Conservation (phyloP, 2,888 invertebrate species). For the Helicoverpa assulta region DNA sequence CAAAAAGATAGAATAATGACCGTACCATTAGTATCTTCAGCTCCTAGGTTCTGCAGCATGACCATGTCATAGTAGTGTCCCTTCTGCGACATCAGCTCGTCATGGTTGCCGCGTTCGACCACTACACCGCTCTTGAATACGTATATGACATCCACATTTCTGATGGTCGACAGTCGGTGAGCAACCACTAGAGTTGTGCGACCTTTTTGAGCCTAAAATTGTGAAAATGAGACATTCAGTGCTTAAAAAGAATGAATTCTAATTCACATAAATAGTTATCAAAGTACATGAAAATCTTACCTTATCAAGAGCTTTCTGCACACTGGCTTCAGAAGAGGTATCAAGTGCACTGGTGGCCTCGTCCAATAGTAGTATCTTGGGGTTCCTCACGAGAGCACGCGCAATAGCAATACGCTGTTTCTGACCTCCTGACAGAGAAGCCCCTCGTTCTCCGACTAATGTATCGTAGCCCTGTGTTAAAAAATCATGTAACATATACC, state of each 20-base stretch:
- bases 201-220: constrained; percentile 91
- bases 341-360: constrained; percentile 98
- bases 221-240: not conserved
- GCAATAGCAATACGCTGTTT: constrained; percentile 98
- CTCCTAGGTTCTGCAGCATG: constrained; percentile 90
- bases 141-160: constrained; percentile 93
- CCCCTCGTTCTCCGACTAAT: constrained; percentile 95
- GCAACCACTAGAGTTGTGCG: constrained; percentile 95
- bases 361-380: constrained; percentile 94
- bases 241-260: too few species aligned
- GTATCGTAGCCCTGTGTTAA: constrained; percentile 93
- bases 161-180: constrained; percentile 93
- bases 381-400: constrained; percentile 94
- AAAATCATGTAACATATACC: not conserved
- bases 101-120: constrained; percentile 93
- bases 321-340: constrained; percentile 95
- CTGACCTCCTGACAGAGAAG: constrained; percentile 96
- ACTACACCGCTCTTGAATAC: constrained; percentile 92
- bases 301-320: constrained; percentile 94
- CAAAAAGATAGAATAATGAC: too few species aligned
- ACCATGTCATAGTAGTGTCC: constrained; percentile 93
- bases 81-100: constrained; percentile 91
- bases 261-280: not conserved
- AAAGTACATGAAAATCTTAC: constrained; percentile 75
- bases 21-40: constrained; percentile 63